Base-by-base conservation (phyloP, 1,140 invertebrate species). In the Zeugodacus cucurbitae region DNA sequence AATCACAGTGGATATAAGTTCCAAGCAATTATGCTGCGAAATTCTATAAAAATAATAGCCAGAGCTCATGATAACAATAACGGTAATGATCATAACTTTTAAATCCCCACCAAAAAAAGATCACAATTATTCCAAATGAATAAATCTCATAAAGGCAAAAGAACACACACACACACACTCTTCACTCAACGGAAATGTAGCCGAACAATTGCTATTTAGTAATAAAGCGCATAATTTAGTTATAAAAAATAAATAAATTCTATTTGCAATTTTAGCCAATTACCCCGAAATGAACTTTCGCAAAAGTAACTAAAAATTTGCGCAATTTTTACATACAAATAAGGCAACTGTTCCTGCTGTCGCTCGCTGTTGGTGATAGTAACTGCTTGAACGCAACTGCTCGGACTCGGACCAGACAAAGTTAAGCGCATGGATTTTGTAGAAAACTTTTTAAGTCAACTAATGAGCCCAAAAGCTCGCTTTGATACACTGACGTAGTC, bases 361-460 rank as follows among this genome's bases (percentile, higher is more conserved):
- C 14, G 58, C 22, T 59, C 6, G n/a, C 10, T 26, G n/a, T 1
- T 62, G 22, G 58, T 62, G 58, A n/a, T 62, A 1, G n/a, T 22
- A 8, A 34, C 64, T 70, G 32, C 8, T 14, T 34, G 74, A 22
- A 48, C 74, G 41, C 41, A 54, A 54, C 41, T 48, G 74, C 14
- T 29, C 17, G n/a, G n/a, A n/a, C n/a, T n/a, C n/a, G n/a, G n/a
- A 48, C 37, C 74, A 82, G 74, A 82, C 41, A 48, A 82, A 82
- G 74, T 82, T 82, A n/a, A 48, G 41, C 74, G 20, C 41, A 48
- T 82, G 74, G 41, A 44, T 82, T 82, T 82, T 82, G 37, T 34
- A 11, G 58, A 82, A 82, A 82, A 82, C 74, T 82, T 82, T 82
- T 82, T 82, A 82, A 82, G 41, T 82, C 74, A 82, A 82, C 74